Percentiles rank a stretch among this genome's conserved stretches.
phyloP scores from a whole-genome alignment of 1,140 invertebrate genomes.

The Aplysia californica region DNA sequence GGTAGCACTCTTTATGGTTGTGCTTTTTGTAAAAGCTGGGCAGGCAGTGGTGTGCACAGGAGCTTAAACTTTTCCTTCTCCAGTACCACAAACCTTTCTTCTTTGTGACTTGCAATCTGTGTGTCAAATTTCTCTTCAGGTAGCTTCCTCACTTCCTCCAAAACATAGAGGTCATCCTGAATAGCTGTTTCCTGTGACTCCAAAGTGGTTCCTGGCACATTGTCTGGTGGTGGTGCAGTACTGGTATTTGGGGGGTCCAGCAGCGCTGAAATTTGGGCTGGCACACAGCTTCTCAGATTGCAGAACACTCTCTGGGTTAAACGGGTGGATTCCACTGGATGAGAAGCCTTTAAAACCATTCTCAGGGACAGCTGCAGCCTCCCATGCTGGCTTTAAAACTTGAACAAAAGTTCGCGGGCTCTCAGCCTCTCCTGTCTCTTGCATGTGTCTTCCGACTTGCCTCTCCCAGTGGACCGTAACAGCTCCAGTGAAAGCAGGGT shows the following conservation, averaged over 20 bases:
- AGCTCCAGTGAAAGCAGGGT: too few species aligned
- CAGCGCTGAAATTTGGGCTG: background rate
- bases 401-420: background rate
- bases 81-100: background rate
- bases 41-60: background rate
- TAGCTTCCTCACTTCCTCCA: background rate
- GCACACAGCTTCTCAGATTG: background rate
- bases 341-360: background rate
- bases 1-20: background rate
- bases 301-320: background rate
- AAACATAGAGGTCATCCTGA: background rate
- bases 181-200: too few species aligned
- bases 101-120: background rate
- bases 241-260: too few species aligned
- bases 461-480: background rate
- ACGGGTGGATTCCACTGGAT: background rate
- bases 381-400: background rate
- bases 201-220: too few species aligned
- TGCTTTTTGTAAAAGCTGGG: background rate
- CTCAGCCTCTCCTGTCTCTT: background rate
- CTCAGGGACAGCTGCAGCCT: background rate
- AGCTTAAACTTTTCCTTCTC: background rate
- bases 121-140: background rate
- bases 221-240: too few species aligned
- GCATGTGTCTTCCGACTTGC: background rate